phyloP scores from a whole-genome alignment of 2,888 invertebrate species.

The Brenthis daphne region DNA sequence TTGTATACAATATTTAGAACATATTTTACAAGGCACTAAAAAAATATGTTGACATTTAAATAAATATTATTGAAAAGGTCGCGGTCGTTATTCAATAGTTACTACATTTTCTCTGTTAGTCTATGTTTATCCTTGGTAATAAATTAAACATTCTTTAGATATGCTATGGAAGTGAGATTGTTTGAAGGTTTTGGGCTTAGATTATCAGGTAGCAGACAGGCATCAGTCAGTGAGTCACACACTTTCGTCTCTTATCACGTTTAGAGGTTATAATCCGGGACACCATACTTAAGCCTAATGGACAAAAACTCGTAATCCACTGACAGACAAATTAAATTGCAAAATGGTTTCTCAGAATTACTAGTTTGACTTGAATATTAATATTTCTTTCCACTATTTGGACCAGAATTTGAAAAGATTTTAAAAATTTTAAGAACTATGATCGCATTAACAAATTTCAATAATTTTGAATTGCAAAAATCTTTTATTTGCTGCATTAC shows the following conservation, averaged over 20 bases:
- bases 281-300: conserved; percentile 78
- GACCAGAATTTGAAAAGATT: not conserved
- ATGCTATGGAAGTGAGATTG: conserved; percentile 40
- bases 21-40: conserved; percentile 1
- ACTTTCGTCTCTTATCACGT: conserved; percentile 60
- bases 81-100: conserved; percentile 13
- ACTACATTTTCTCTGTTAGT: conserved; percentile 19
- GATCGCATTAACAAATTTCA: too few species aligned
- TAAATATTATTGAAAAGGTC: conserved; percentile 20
- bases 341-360: conserved; percentile 22
- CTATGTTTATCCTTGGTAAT: conserved; percentile 29
- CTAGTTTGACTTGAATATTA: conserved; percentile 16
- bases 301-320: conserved; percentile 78
- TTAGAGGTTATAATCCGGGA: conserved; percentile 69
- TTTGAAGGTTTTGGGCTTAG: conserved; percentile 46
- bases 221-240: conserved; percentile 71
- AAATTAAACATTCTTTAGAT: conserved; percentile 36
- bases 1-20: not conserved
- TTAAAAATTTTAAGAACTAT: too few species aligned
- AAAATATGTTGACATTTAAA: conserved; percentile 13
- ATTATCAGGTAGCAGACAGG: conserved; percentile 67
- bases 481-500: too few species aligned
- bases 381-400: conserved; percentile 4
- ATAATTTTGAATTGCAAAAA: too few species aligned
- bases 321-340: conserved; percentile 47